Base-by-base conservation (phyloP, 2,113 vertebrate genomes). In the Romanogobio albipinnatus region DNA sequence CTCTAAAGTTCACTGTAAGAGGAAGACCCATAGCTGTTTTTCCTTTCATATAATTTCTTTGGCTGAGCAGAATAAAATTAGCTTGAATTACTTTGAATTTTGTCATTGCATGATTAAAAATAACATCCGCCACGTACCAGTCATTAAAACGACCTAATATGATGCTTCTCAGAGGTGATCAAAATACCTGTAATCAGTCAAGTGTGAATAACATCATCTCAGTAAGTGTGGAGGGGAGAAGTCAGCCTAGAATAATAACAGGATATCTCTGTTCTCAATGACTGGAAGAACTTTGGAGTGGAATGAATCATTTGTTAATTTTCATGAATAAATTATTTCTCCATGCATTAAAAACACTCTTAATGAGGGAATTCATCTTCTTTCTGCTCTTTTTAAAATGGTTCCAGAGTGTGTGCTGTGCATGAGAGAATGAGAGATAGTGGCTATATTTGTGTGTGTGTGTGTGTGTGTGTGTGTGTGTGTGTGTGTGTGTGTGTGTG, bases 291-390 rank as follows among this genome's bases (percentile, higher is more conserved):
- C 61, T 89, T 91, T 91, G 82, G 88, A 88, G 85, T 79, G n/a
- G 78, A 91, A 89, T 90, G 84, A 93, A 90, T 90, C 81, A 93
- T 91, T 92, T 91, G 86, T 91, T 93, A 88, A 92, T 92, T 93
- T 91, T 89, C 89, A 93, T 92, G 93, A 93, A 94, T 94, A 93
- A 92, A 92, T 93, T 88, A 93, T 92, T 89, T 91, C 87, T 88
- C 91, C 90, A 92, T 91, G 89, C 90, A 93, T 93, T 93, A 91
- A 93, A 92, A 94, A 90, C 76, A 73, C 62, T 87, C 75, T 64
- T 93, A 93, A 94, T 94, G 92, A 94, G 91, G 87, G 90, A 91
- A 91, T 93, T 91, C 90, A 86, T 90, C 90, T 93, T 89, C 90
- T 89, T 90, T 89, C 90, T 83, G 58, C 36, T 64, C 78, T 86